phyloP scores from a whole-genome alignment of 2,888 invertebrate species.

The Ligdia adustata region DNA sequence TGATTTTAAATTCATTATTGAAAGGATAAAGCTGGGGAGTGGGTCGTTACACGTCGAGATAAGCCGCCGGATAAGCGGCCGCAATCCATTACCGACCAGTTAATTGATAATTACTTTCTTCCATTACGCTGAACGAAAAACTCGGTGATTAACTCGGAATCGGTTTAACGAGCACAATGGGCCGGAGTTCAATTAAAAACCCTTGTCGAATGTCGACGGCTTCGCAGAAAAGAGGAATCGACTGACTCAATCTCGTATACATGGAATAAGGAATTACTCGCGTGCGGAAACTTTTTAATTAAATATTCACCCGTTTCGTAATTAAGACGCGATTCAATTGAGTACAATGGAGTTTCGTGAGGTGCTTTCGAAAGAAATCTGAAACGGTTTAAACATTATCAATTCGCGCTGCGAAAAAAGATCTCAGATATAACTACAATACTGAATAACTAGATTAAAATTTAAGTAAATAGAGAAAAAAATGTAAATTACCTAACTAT shows the following conservation, averaged over 20 bases:
- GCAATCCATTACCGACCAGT: constrained; percentile 81
- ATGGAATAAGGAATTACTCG: constrained; percentile 81
- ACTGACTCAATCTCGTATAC: constrained; percentile 79
- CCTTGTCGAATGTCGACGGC: constrained; percentile 78
- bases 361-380: constrained; percentile 66
- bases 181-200: constrained; percentile 80
- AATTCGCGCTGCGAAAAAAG: constrained; percentile 13
- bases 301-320: constrained; percentile 81
- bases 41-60: constrained; percentile 70
- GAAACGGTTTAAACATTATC: constrained; percentile 40
- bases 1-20: constrained; percentile 67
- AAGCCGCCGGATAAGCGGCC: constrained; percentile 75
- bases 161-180: constrained; percentile 82
- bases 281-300: constrained; percentile 82
- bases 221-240: constrained; percentile 74
- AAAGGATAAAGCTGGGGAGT: constrained; percentile 62
- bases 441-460: too few species aligned
- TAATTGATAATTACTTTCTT: constrained; percentile 84
- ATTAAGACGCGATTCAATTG: constrained; percentile 79
- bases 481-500: too few species aligned
- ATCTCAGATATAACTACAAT: constrained; percentile 8
- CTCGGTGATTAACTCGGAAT: constrained; percentile 80
- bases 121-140: constrained; percentile 80
- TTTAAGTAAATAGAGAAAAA: too few species aligned
- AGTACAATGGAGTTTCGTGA: constrained; percentile 67